A percentile compares a stretch with the other conserved stretches of the same genome.
Conservation (phyloP, 2,888 invertebrate species). For the Plemyria rubiginata region DNA sequence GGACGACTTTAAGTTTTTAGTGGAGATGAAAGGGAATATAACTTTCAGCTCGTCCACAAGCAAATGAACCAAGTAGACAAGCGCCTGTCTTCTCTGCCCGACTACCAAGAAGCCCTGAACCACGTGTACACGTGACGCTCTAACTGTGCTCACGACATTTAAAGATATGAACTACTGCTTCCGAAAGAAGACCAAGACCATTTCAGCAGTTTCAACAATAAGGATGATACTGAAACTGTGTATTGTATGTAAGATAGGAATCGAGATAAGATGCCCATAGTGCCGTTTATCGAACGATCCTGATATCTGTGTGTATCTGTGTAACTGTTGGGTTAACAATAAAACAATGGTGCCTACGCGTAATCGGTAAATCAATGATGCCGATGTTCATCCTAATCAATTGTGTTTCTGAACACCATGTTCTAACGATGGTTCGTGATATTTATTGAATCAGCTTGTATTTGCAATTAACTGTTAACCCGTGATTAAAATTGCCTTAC, state of each 20-base stretch:
- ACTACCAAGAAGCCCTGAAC: too few species aligned
- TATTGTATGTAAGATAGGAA: conserved; percentile 25
- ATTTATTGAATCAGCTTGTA: background rate
- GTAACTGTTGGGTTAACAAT: conserved; percentile 31
- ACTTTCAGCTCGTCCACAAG: too few species aligned
- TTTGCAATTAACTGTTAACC: background rate
- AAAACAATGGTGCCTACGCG: conserved; percentile 25
- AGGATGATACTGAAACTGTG: conserved; percentile 33
- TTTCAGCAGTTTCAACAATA: conserved; percentile 18
- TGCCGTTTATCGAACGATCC: conserved; percentile 30
- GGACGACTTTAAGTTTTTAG: too few species aligned
- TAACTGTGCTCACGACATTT: too few species aligned
- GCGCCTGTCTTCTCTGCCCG: too few species aligned
- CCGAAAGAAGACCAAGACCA: too few species aligned
- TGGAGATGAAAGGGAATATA: too few species aligned
- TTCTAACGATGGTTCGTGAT: background rate
- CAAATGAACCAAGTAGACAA: too few species aligned
- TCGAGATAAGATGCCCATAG: conserved; percentile 29
- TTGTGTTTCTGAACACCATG: conserved; percentile 3
- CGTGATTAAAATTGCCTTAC: background rate
- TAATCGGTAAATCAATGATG: conserved; percentile 26
- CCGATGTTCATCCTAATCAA: conserved; percentile 22
- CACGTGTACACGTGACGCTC: too few species aligned
- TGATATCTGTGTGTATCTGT: conserved; percentile 27
- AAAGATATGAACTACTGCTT: too few species aligned